A percentile compares a stretch with the other conserved stretches of the same genome.
phyloP scores from a whole-genome alignment of 2,113 vertebrate species.

The Thunnus thynnus region DNA sequence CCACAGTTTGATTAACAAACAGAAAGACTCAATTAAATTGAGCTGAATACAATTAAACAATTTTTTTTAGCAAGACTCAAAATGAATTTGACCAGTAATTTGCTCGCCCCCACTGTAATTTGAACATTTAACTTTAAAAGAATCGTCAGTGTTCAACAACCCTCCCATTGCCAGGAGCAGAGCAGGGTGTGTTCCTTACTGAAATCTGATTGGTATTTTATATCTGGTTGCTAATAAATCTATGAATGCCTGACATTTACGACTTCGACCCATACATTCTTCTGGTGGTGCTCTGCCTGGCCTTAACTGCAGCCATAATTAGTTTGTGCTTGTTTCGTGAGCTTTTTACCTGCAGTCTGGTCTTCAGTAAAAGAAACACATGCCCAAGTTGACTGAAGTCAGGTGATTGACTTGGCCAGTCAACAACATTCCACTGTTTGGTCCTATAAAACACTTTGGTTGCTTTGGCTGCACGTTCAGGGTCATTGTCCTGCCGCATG shows the following conservation, averaged over 20 bases:
- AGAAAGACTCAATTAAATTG: neutral
- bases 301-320: neutral
- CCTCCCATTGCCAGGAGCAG: neutral
- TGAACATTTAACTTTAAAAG: neutral
- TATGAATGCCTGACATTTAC: neutral
- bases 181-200: neutral
- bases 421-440: conserved; percentile 12
- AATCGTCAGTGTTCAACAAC: no score
- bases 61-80: neutral
- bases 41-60: neutral
- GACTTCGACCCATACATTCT: neutral
- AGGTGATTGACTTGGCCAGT: neutral
- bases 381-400: neutral
- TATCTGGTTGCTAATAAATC: conserved; percentile 19
- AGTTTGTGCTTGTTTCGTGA: neutral
- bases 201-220: conserved; percentile 1
- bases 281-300: neutral
- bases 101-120: neutral
- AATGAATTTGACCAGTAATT: neutral
- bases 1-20: neutral
- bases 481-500: neutral
- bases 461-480: neutral
- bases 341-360: neutral
- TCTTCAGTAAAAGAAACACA: neutral
- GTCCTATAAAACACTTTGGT: neutral